These are phyloP conservation scores for Thera obeliscata DNA, from an alignment of 2,888 invertebrate genomes.

Conservation along the genomic window DNA sequence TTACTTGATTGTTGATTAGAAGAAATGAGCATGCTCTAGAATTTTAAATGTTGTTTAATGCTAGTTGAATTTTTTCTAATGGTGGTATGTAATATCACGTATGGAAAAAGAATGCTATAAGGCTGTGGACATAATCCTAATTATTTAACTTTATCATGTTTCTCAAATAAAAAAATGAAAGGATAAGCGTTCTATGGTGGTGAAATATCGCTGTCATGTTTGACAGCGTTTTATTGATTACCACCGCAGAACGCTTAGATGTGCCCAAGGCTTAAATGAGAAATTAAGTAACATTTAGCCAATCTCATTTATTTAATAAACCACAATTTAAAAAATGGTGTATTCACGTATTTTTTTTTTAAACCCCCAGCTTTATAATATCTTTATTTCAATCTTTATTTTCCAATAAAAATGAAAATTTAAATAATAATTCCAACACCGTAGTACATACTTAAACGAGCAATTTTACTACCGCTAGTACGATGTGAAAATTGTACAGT, in stretches of 20 bases:
- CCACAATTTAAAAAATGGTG: not conserved
- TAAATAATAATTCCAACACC: slow-evolving; percentile 12
- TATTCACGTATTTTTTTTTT: no score
- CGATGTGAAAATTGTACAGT: slow-evolving; percentile 43
- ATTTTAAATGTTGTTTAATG: not conserved
- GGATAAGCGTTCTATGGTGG: no score
- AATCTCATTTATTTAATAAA: no score
- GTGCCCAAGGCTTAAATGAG: no score
- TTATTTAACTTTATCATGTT: not conserved
- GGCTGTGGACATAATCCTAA: not conserved
- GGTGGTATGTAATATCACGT: not conserved
- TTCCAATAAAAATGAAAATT: slow-evolving; percentile 1
- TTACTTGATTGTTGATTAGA: not conserved
- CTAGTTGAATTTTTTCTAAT: not conserved
- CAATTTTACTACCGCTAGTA: slow-evolving; percentile 25
- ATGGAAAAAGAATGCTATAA: not conserved
- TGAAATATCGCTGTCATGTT: no score
- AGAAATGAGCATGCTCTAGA: not conserved
- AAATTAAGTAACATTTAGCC: no score
- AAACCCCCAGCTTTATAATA: no score
- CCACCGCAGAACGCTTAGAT: no score
- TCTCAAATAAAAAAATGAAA: no score
- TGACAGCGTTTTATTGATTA: no score
- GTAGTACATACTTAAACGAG: slow-evolving; percentile 4
- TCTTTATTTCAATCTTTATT: not conserved